These are phyloP conservation scores for Centroberyx gerrardi DNA, from an alignment of 2,797 vertebrate species.

Conservation along the genomic window DNA sequence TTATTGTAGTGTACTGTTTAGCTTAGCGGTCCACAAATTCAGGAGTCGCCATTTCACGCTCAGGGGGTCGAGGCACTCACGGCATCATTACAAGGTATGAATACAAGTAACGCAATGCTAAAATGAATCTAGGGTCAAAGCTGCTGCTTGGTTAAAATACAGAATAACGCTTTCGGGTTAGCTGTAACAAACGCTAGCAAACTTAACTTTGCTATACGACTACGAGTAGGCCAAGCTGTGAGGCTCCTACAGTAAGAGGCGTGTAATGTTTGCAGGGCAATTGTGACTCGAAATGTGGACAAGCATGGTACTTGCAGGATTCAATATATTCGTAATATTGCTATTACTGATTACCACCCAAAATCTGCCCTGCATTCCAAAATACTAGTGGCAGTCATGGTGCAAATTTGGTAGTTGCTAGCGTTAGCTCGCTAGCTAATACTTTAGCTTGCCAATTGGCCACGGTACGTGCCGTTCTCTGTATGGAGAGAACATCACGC, in stretches of 20 bases:
- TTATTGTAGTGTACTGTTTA: neutral
- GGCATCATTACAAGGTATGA: constrained; percentile 52
- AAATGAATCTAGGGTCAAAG: neutral
- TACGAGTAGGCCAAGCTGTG: too few species aligned
- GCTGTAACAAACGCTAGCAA: neutral
- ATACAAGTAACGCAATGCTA: fast-evolving
- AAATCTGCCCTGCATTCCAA: too few species aligned
- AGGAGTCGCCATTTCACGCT: constrained; percentile 50
- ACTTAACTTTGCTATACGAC: too few species aligned
- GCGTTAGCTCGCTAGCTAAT: neutral
- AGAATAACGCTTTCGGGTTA: neutral
- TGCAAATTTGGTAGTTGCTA: neutral
- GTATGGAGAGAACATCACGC: neutral
- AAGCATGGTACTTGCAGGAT: too few species aligned
- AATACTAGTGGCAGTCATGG: too few species aligned
- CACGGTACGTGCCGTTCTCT: neutral
- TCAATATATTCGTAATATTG: too few species aligned
- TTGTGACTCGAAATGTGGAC: too few species aligned
- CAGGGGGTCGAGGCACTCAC: neutral
- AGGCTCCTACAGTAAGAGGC: too few species aligned
- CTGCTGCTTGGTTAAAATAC: neutral
- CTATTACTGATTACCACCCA: too few species aligned
- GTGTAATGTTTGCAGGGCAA: too few species aligned
- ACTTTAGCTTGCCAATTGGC: neutral
- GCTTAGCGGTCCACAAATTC: neutral